These are phyloP conservation scores for Calidris pygmaea DNA, from an alignment of 2,113 vertebrate species.

Conservation along the genomic window DNA sequence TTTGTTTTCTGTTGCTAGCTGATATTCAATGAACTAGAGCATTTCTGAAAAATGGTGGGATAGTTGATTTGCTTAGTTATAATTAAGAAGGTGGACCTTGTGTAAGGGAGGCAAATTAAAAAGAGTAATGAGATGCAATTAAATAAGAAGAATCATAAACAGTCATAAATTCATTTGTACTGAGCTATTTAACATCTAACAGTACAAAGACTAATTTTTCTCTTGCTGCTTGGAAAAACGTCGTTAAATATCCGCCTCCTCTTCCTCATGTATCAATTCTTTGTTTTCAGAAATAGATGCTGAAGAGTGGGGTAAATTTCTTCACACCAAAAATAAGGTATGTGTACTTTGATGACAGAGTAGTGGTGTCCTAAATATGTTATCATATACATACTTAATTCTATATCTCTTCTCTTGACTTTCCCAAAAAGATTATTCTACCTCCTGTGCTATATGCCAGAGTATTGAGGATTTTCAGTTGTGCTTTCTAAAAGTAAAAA, in stretches of 20 bases:
- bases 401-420: neutral
- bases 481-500: neutral
- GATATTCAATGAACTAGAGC: neutral
- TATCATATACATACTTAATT: neutral
- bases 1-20: neutral
- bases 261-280: slow-evolving; percentile 27
- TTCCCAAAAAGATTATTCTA: neutral
- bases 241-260: neutral
- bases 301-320: slow-evolving; percentile 98
- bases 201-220: neutral
- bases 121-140: neutral
- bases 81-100: neutral
- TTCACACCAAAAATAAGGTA: slow-evolving; percentile 99
- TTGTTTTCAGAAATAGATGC: slow-evolving; percentile 87
- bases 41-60: neutral
- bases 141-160: neutral
- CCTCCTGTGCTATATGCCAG: neutral
- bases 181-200: neutral
- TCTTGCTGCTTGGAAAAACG: neutral
- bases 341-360: neutral
- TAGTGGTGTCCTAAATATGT: neutral
- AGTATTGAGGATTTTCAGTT: neutral
- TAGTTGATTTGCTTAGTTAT: neutral
- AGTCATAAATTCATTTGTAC: neutral
- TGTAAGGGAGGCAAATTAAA: neutral